phyloP scores from a whole-genome alignment of 2,113 vertebrate species.

The Rhinichthys klamathensis region DNA sequence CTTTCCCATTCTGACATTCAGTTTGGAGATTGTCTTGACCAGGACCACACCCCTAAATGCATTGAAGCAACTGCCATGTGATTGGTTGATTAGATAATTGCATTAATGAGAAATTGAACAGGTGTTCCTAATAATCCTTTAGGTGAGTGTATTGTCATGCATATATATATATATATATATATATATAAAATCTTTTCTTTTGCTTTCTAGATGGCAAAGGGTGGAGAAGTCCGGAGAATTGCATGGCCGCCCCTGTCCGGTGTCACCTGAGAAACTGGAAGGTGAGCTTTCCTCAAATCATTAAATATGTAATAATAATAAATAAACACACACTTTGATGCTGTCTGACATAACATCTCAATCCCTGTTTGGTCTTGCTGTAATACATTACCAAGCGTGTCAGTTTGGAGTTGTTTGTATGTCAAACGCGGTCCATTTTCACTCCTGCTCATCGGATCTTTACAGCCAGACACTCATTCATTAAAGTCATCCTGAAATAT shows the following conservation, averaged over 20 bases:
- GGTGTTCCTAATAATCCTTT: no score
- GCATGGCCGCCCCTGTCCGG: conserved; percentile 49
- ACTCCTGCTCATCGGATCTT: conserved; percentile 50
- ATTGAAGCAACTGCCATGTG: no score
- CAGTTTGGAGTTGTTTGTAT: conserved; percentile 8
- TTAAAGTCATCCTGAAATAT: conserved; percentile 70
- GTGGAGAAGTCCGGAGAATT: conserved; percentile 60
- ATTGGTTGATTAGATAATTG: no score
- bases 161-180: neutral
- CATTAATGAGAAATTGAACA: no score
- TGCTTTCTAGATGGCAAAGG: conserved; percentile 67
- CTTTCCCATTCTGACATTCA: no score
- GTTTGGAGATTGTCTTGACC: no score
- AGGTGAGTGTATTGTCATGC: neutral
- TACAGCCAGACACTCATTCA: conserved; percentile 59
- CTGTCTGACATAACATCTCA: neutral
- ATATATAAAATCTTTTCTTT: conserved; percentile 3
- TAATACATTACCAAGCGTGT: neutral
- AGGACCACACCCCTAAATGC: no score
- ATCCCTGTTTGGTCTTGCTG: neutral
- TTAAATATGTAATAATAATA: neutral
- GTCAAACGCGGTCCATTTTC: conserved; percentile 15
- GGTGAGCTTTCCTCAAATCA: conserved; percentile 59
- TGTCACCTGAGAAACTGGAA: conserved; percentile 71
- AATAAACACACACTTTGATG: conserved; percentile 19